A percentile compares a stretch with the other conserved stretches of the same genome.
Conservation (phyloP, 35 echinoderm and acorn worm genomes). For the Acanthaster planci region DNA sequence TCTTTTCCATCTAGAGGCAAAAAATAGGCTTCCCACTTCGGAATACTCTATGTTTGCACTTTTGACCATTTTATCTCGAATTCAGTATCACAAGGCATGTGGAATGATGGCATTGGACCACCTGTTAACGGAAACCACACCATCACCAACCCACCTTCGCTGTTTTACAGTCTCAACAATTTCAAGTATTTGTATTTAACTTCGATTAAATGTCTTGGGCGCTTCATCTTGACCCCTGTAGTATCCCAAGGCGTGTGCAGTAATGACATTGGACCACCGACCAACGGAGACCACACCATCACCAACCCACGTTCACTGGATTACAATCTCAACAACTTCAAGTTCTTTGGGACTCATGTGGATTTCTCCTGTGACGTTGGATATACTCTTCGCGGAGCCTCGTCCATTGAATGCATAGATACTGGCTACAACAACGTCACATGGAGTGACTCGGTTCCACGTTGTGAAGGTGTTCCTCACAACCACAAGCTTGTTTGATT, state of each 20-base stretch:
- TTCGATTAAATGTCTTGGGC: too few species aligned
- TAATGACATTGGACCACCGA: neutral
- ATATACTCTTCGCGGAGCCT: neutral
- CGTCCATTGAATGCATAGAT: neutral
- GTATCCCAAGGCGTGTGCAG: neutral
- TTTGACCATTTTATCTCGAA: neutral
- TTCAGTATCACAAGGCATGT: neutral
- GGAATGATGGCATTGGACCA: neutral
- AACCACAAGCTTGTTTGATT: neutral
- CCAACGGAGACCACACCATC: neutral
- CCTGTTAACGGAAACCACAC: neutral
- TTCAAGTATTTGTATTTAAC: too few species aligned
- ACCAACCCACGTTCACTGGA: neutral
- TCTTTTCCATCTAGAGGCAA: too few species aligned
- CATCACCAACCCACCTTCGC: neutral
- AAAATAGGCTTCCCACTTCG: neutral
- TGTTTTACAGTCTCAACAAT: conserved; percentile 7
- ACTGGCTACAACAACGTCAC: too few species aligned
- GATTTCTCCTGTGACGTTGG: conserved; percentile 12
- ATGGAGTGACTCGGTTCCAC: too few species aligned
- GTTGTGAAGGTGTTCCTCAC: neutral
- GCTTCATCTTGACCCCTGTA: too few species aligned
- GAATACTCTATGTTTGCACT: neutral
- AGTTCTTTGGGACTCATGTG: neutral
- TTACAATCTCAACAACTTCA: neutral